phyloP scores from a whole-genome alignment of 2,888 invertebrate species.

The Suillia variegata region DNA sequence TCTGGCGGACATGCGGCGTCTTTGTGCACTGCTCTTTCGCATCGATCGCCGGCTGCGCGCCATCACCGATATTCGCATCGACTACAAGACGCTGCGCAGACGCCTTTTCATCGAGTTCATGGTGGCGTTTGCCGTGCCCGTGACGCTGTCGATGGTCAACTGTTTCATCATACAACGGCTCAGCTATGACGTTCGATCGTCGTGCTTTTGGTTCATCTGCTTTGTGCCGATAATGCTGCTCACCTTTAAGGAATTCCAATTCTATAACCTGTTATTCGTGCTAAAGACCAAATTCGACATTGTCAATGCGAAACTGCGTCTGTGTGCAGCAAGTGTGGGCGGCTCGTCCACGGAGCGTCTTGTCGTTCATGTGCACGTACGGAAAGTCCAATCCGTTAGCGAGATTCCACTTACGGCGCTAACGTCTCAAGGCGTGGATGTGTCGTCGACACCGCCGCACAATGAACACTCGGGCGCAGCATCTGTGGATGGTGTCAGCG shows the following conservation, averaged over 20 bases:
- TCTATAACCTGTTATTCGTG: conserved; percentile 43
- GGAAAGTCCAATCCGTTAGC: conserved; percentile 8
- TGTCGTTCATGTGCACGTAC: not conserved
- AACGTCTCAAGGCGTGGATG: too few relatives aligned
- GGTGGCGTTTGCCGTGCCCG: conserved; percentile 35
- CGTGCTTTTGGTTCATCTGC: conserved; percentile 47
- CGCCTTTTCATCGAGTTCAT: conserved; percentile 34
- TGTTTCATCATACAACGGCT: conserved; percentile 38
- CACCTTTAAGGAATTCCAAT: conserved; percentile 45
- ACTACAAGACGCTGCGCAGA: conserved; percentile 31
- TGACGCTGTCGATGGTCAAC: conserved; percentile 44
- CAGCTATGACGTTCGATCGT: conserved; percentile 21
- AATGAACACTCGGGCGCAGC: conserved; percentile 11
- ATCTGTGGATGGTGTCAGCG: conserved; percentile 3
- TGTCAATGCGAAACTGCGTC: conserved; percentile 35
- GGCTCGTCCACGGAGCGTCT: not conserved
- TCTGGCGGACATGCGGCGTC: conserved; percentile 25
- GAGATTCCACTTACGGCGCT: conserved; percentile 19
- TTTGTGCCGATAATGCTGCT: conserved; percentile 42
- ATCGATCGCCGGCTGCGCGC: conserved; percentile 37
- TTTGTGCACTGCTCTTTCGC: conserved; percentile 33
- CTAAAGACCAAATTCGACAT: conserved; percentile 38
- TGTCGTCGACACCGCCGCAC: not conserved
- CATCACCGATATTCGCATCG: conserved; percentile 26
- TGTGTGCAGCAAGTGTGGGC: conserved; percentile 15